Evolutionary conservation across 2,888 invertebrate species (phyloP), one percentile per base, ranked within the genome.

Genomic region (Resseliella maxima): DNA sequence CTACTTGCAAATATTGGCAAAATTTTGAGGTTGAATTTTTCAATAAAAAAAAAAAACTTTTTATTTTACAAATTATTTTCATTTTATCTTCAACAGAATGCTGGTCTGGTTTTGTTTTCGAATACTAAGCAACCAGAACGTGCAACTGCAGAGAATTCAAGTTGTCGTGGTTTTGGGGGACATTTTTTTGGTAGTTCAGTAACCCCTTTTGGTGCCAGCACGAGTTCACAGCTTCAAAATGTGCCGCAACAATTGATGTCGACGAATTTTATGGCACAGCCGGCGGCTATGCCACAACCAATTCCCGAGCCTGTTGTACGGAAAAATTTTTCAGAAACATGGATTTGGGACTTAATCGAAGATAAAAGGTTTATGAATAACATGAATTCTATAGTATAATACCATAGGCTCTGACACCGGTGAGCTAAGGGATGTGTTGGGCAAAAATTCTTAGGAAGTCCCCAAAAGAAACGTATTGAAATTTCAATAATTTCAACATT

Each of bases 51-150:
- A 41, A 12, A 12, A 21, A 18, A 18, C 18, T 50, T 50, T 21
- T 21, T 12, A 50, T 50, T 50, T 50, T 50, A n/a, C n/a, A n/a
- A 10, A 50, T 50, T 18, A 12, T 21, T 12, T 8, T 41, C 41
- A 0, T 88, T 88, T 15, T 90, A 89, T 88, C 90, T 90, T 0
- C 91, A 90, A 18, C 87, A 89, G 86, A 85, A 87, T 1, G 88
- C 90, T 8, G 91, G 91, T 0, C n/a, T 90, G 72, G 89, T 91
- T 31, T 90, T 90, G 0, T 87, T 90, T 38, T 90, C 90, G 1
- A 91, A 91, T 87, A 90, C 36, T 2, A 36, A 21, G 18, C 18
- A 6, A 36, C 89, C 88, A 0, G 27, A 27, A 12, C 64, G n/a
- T n/a, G n/a, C n/a, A n/a, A n/a, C n/a, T n/a, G n/a, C n/a, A n/a